Percentiles rank a stretch among this genome's conserved stretches.
phyloP scores from a whole-genome alignment of 2,797 vertebrate genomes.

The Eleutherodactylus coqui region DNA sequence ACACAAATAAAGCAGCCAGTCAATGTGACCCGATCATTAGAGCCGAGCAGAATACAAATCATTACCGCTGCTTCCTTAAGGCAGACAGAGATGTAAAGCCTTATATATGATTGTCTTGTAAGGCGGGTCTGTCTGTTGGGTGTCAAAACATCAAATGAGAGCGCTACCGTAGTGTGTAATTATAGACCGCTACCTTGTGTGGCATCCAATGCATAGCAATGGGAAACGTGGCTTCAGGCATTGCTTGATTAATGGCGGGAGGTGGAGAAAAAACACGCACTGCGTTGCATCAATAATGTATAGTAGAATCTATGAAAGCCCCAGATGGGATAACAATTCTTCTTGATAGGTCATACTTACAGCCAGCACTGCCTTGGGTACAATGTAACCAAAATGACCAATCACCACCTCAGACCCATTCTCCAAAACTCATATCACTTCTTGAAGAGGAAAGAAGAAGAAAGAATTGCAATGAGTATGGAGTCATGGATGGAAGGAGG shows the following conservation, averaged over 20 bases:
- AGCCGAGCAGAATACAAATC: slow-evolving; percentile 31
- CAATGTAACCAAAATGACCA: background rate
- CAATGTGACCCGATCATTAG: slow-evolving; percentile 25
- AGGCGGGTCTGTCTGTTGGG: background rate
- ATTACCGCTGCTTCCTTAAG: background rate
- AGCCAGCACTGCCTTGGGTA: background rate
- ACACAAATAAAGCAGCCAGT: slow-evolving; percentile 19
- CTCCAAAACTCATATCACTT: background rate
- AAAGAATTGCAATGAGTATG: background rate
- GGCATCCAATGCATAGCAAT: background rate
- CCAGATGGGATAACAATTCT: background rate
- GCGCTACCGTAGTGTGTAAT: slow-evolving; percentile 11
- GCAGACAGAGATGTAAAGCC: background rate
- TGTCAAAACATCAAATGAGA: background rate
- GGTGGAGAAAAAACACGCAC: background rate
- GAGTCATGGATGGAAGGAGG: background rate
- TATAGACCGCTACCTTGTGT: background rate
- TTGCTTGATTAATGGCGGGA: background rate
- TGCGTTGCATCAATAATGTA: background rate
- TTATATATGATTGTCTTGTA: background rate
- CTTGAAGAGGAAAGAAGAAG: background rate
- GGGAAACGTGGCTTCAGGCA: background rate
- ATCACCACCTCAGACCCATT: background rate
- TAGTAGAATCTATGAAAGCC: background rate
- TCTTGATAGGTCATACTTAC: background rate